Evolutionary conservation across 2,797 vertebrate genomes (phyloP).

Genomic region (Astyanax mexicanus): DNA sequence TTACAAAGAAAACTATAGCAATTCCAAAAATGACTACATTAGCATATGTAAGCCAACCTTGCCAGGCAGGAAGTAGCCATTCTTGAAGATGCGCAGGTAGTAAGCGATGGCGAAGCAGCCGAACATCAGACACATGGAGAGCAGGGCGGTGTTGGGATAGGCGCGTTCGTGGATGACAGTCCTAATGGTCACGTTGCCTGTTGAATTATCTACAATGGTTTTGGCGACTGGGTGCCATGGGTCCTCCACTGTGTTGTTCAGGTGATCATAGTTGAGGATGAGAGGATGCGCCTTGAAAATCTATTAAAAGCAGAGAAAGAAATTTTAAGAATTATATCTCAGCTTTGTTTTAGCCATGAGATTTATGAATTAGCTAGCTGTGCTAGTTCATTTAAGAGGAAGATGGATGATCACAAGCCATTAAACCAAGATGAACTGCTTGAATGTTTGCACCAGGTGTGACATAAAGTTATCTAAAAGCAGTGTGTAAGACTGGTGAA

Average conservation of each 20-base stretch:
- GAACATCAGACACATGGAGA: slow-evolving; percentile 90
- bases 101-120: slow-evolving; percentile 88
- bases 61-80: slow-evolving; percentile 88
- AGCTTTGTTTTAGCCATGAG: too few relatives aligned
- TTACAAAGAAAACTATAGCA: neutral
- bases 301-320: slow-evolving; percentile 67
- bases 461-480: too few relatives aligned
- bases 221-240: slow-evolving; percentile 70
- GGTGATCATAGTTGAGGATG: slow-evolving; percentile 52
- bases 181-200: slow-evolving; percentile 67
- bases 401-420: too few relatives aligned
- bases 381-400: too few relatives aligned
- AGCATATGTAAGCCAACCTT: slow-evolving; percentile 72
- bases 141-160: slow-evolving; percentile 82
- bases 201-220: slow-evolving; percentile 66
- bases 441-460: too few relatives aligned
- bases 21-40: neutral
- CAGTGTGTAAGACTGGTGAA: too few relatives aligned
- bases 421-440: too few relatives aligned
- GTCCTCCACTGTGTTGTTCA: slow-evolving; percentile 60
- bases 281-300: slow-evolving; percentile 87
- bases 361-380: too few relatives aligned
- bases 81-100: slow-evolving; percentile 89
- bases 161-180: slow-evolving; percentile 56
- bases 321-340: neutral